These are phyloP conservation scores for Lutjanus campechanus DNA, from an alignment of 2,797 vertebrate species.

Conservation along the genomic window DNA sequence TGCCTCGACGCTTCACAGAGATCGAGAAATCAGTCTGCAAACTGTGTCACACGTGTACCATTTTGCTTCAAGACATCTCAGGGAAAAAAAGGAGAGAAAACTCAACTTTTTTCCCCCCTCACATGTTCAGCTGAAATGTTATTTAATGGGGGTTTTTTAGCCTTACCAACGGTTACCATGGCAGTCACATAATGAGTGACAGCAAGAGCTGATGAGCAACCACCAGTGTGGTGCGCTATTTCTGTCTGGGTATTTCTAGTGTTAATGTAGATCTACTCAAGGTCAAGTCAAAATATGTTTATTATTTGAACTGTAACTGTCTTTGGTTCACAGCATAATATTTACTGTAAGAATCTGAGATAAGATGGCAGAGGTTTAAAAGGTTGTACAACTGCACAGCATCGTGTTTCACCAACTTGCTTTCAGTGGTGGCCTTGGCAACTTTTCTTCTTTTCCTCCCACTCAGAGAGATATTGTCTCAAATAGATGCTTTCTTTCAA, in stretches of 20 bases:
- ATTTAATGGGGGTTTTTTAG: slow-evolving; percentile 31
- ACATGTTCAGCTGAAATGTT: slow-evolving; percentile 21
- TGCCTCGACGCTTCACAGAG: slow-evolving; percentile 36
- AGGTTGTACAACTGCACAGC: neutral
- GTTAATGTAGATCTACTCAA: slow-evolving; percentile 25
- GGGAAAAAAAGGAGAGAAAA: neutral
- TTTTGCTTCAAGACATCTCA: slow-evolving; percentile 9
- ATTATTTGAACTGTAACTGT: slow-evolving; percentile 17
- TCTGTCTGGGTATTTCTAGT: slow-evolving; percentile 46
- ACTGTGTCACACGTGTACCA: slow-evolving; percentile 20
- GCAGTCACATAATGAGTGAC: slow-evolving; percentile 60
- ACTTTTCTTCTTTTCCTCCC: slow-evolving; percentile 3
- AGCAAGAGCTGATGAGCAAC: slow-evolving; percentile 37
- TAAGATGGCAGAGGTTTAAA: slow-evolving; percentile 12
- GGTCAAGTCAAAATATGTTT: slow-evolving; percentile 43
- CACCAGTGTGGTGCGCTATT: slow-evolving; percentile 36
- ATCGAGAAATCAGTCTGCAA: slow-evolving; percentile 31
- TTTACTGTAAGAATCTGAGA: neutral
- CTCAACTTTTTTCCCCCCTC: neutral
- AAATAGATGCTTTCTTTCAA: slow-evolving; percentile 14
- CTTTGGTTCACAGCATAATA: neutral
- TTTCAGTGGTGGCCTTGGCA: neutral
- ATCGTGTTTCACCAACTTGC: slow-evolving; percentile 13
- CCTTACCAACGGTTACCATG: slow-evolving; percentile 54
- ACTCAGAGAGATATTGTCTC: slow-evolving; percentile 20